Base-by-base conservation (phyloP, 2,888 invertebrate species). In the Erebia epiphron region DNA sequence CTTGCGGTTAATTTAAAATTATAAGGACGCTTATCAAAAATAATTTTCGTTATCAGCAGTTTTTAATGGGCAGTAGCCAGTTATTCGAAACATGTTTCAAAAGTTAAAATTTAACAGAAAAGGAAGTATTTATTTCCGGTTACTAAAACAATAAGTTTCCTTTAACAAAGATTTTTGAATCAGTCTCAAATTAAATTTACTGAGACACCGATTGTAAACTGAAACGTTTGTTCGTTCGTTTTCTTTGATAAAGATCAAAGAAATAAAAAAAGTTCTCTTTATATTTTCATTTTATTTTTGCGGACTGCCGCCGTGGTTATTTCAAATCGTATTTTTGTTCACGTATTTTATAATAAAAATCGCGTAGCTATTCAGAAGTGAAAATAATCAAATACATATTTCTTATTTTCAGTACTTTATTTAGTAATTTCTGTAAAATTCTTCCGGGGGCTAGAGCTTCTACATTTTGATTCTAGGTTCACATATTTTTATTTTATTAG, bases 181-280 rank as follows among this genome's bases (percentile, higher is more conserved):
- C n/a, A n/a, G 14, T n/a, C 16, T 52, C 9, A 52, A 52, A 52
- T 52, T 52, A 52, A 16, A 52, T 52, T 52, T 18, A 52, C 52
- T 14, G 49, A 14, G 13, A 49, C 14, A 49, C 49, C 16, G 16
- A 16, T 52, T 52, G 52, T 9, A 52, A 52, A 9, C 16, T 52
- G 16, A 16, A 58, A 35, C 35, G n/a, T n/a, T n/a, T n/a, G n/a
- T n/a, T n/a, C n/a, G 35, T 58, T 58, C 35, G 14, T 58, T 26
- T n/a, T 9, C 58, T 58, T 58, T 58, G 58, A 35, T 13, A 58
- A 14, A 26, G 58, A 58, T 58, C 58, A 58, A 58, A 8, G 58
- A 58, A 58, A 58, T 58, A 35, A 58, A 35, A 13, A 14, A 58
- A 35, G n/a, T 18, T 41, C 5, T 9, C 11, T n/a, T 16, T 10